Evolutionary conservation across 2,797 vertebrate species (phyloP), one percentile per base, ranked within the genome.

Genomic region (Ceryle rudis): DNA sequence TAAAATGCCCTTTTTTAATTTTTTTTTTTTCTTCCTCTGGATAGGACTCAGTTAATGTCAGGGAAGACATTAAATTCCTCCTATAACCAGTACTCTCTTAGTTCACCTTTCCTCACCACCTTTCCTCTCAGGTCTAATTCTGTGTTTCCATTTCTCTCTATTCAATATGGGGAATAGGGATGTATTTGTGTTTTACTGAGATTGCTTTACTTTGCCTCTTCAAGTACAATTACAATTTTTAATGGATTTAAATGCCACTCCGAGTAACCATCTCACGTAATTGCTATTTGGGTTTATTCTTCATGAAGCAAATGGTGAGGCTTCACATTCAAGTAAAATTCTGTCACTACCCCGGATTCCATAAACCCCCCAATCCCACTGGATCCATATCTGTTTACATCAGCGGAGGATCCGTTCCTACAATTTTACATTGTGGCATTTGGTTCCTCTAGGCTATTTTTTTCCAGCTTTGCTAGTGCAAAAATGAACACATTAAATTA

Each of bases 151-250:
- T 33, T 49, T 83, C 91, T 72, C 86, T 67, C 26, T 81, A 18
- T 82, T 77, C 31, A 28, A 26, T 60, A 70, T 2, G 21, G 35
- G 23, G 49, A 81, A 89, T 33, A 37, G 57, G 19, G 33, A 46
- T 19, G 18, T 26, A 42, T 74, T 60, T 80, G 20, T 47, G 8
- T 44, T 96, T 86, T 57, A 78, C 20, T 54, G 25, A 11, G 29
- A 81, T 79, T 82, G 60, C n/a, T 82, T 93, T 61, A 78, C 41
- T 92, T 92, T 44, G 44, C 18, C 14, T 89, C 2, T 6, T 54
- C 62, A 35, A 5, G 17, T 37, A 81, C 15, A 61, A 19, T 73
- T 81, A 77, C 10, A 64, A 31, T 26, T 92, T 92, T 49, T 80
- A 86, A 62, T 19, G 39, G 19, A 55, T 49, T 88, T 47, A 81